A percentile compares a stretch with the other conserved stretches of the same genome.
These are phyloP conservation scores for Pygmarrhopalites habei DNA, from an alignment of 1,140 invertebrate genomes.

Conservation along the genomic window DNA sequence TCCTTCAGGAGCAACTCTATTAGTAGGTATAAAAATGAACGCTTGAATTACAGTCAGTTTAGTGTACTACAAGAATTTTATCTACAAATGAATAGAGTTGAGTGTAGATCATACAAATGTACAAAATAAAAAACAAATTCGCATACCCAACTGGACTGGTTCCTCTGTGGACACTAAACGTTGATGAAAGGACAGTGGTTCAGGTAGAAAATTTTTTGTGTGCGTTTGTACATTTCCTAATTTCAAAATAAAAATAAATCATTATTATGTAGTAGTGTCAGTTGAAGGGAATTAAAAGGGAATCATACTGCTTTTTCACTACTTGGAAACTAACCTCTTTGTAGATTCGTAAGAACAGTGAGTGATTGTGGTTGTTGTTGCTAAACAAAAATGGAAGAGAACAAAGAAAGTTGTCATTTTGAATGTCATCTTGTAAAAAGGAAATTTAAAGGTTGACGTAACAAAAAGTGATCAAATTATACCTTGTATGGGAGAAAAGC, in stretches of 20 bases:
- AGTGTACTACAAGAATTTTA: no score
- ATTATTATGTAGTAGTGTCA: no score
- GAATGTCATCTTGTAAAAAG: no score
- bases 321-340: no score
- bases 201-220: conserved; percentile 20
- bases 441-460: background rate
- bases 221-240: conserved; percentile 37
- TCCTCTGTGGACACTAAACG: conserved; percentile 27
- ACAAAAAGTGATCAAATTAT: background rate
- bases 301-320: no score
- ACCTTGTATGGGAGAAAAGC: conserved; percentile 37
- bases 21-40: no score
- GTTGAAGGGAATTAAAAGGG: no score
- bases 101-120: no score
- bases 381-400: background rate
- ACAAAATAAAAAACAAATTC: background rate
- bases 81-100: no score
- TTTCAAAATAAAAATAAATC: no score
- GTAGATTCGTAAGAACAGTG: conserved; percentile 36
- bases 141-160: conserved; percentile 10
- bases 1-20: background rate
- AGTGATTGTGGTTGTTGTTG: conserved; percentile 17
- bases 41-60: no score
- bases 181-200: conserved; percentile 32
- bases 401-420: background rate